phyloP scores from a whole-genome alignment of 2,113 vertebrate genomes.

The Galbula dea region DNA sequence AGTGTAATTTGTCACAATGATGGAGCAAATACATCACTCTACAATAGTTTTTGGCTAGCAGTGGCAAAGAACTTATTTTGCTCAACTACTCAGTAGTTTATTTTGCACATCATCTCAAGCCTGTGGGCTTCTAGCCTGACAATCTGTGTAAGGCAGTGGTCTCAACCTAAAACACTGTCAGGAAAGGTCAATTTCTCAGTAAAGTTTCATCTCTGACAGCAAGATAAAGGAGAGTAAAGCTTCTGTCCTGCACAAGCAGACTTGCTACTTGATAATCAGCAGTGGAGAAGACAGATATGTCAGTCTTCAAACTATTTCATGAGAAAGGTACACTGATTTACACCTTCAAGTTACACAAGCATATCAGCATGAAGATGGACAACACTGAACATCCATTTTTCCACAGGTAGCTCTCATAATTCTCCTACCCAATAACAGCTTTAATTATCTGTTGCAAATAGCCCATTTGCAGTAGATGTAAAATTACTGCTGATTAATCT shows the following conservation, averaged over 20 bases:
- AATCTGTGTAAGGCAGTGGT: neutral
- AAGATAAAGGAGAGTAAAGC: neutral
- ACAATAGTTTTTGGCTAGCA: neutral
- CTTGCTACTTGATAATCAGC: neutral
- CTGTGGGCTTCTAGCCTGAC: neutral
- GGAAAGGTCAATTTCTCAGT: neutral
- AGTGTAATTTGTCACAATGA: neutral
- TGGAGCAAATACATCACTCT: neutral
- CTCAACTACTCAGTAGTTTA: neutral
- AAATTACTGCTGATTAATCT: conserved; percentile 39
- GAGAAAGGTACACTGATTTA: neutral
- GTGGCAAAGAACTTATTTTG: neutral
- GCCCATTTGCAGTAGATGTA: neutral
- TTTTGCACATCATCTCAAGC: neutral
- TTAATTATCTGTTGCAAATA: conserved; percentile 27
- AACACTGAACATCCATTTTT: neutral
- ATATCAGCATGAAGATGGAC: neutral
- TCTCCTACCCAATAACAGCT: neutral
- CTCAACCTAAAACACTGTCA: neutral
- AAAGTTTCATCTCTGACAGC: neutral
- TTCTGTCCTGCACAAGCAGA: neutral
- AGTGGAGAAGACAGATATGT: neutral
- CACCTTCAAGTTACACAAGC: neutral
- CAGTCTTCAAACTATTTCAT: neutral
- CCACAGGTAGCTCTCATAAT: neutral